Conservation (phyloP, 2,888 invertebrate genomes). For the Drosophila imparisetae region DNA sequence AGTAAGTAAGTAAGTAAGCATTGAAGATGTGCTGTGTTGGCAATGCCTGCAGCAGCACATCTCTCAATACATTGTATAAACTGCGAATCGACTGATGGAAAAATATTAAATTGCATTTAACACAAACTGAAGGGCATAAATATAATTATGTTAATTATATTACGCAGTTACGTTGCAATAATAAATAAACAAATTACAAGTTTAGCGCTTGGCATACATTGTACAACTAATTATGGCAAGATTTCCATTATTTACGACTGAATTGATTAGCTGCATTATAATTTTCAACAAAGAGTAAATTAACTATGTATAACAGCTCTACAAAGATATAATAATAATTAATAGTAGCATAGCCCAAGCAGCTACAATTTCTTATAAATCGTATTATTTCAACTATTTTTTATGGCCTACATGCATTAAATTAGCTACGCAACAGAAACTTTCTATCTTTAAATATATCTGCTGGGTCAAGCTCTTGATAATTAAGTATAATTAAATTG, state of each 20-base stretch:
- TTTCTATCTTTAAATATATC: constrained; percentile 2
- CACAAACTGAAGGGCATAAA: not conserved
- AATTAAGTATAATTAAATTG: constrained; percentile 56
- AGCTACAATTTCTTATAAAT: not conserved
- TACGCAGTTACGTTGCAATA: not conserved
- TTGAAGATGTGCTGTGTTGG: constrained; percentile 1
- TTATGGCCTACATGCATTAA: not conserved
- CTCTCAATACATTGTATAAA: not conserved
- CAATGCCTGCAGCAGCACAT: constrained; percentile 3
- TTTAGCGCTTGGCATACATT: not conserved
- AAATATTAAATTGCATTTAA: not conserved
- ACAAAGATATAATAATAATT: not conserved
- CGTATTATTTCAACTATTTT: not conserved
- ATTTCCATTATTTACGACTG: not conserved
- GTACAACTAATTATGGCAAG: not conserved
- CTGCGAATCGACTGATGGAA: constrained; percentile 53
- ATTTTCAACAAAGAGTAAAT: not conserved
- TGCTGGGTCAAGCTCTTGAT: constrained; percentile 12
- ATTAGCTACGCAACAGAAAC: not conserved
- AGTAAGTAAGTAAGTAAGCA: constrained; percentile 9
- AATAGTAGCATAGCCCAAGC: not conserved
- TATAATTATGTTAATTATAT: not conserved
- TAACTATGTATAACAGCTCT: not conserved
- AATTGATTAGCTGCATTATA: not conserved
- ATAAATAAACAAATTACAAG: not conserved